Percentiles rank a stretch among this genome's conserved stretches.
These are phyloP conservation scores for Tragelaphus imberbis DNA, from an alignment of 2,113 vertebrate genomes.

Conservation along the genomic window DNA sequence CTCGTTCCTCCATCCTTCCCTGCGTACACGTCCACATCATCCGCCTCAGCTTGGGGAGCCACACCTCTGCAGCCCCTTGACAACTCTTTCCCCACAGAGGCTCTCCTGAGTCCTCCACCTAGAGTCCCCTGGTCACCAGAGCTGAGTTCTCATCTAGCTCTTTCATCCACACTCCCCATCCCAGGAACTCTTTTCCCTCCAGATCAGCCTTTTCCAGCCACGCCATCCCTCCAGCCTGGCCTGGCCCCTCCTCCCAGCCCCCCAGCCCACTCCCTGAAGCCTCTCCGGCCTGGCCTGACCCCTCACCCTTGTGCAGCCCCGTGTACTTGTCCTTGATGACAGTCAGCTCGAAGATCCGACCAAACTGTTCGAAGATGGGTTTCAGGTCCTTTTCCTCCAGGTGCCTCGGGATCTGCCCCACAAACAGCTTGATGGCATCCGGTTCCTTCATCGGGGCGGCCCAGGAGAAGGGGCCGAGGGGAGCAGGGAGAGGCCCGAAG, in stretches of 20 bases:
- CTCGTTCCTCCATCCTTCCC: background rate
- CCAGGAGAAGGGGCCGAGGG: slow-evolving; percentile 76
- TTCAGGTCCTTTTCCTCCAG: slow-evolving; percentile 95
- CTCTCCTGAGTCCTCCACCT: background rate
- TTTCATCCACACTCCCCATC: background rate
- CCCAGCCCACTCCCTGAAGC: background rate
- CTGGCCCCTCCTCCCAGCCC: background rate
- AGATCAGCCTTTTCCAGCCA: background rate
- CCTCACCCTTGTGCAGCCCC: slow-evolving; percentile 97
- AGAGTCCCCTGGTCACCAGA: background rate
- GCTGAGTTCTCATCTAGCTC: background rate
- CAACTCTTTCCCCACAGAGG: background rate
- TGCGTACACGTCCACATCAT: background rate
- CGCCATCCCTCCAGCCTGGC: background rate
- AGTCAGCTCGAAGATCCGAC: slow-evolving; percentile 95
- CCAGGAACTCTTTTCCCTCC: background rate
- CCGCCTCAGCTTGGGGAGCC: background rate
- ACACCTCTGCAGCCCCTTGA: background rate
- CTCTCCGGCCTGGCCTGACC: slow-evolving; percentile 26
- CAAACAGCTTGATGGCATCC: slow-evolving; percentile 97
- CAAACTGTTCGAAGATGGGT: slow-evolving; percentile 94
- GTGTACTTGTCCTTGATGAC: slow-evolving; percentile 98
- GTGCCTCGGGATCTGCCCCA: slow-evolving; percentile 95
- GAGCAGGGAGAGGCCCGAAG: slow-evolving; percentile 61
- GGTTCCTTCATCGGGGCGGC: slow-evolving; percentile 93